Base-by-base conservation (phyloP, 1,140 invertebrate species). In the Neuroterus valhalla region DNA sequence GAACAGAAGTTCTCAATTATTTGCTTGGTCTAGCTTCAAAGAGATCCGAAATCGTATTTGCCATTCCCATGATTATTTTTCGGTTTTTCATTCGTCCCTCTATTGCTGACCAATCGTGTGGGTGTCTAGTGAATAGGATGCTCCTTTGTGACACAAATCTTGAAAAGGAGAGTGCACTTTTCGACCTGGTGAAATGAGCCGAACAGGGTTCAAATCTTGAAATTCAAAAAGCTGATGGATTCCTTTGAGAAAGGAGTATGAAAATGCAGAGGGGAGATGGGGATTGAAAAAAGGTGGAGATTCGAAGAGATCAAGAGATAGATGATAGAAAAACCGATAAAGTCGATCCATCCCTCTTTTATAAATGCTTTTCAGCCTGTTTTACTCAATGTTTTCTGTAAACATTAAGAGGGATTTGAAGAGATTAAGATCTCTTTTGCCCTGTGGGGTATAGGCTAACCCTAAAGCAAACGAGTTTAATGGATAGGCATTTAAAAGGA, bases 41-140 rank as follows among this genome's bases (percentile, higher is more conserved):
- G 66, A 76, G 17, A 71, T 70, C 69, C 50, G 42, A 77, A 85
- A 84, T 81, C 80, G 81, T 84, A 86, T 87, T 86, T 87, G 78
- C 84, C 68, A 84, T 86, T 87, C 84, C 84, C 86, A 86, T 86
- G 83, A 86, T 87, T 77, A 85, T 81, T 83, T 80, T 70, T 44
- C 69, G 55, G 71, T 71, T 26, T 43, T 66, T 70, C 45, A 66
- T 55, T 68, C 66, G 67, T 46, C 70, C 75, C 75, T 80, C 82
- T 78, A 84, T 77, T 50, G 73, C 75, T 85, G 79, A 84, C 80
- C 81, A 78, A 81, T 82, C 75, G 77, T 75, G 81, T 79, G 77
- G 78, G 78, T 69, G 68, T 76, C 46, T 55, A 67, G 14, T 81
- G 69, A 83, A 86, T 80, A 78, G 77, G 76, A 82, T 80, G 74